Evolutionary conservation across 2,113 vertebrate genomes (phyloP).

Genomic region (Petrocephalus microphthalmus): DNA sequence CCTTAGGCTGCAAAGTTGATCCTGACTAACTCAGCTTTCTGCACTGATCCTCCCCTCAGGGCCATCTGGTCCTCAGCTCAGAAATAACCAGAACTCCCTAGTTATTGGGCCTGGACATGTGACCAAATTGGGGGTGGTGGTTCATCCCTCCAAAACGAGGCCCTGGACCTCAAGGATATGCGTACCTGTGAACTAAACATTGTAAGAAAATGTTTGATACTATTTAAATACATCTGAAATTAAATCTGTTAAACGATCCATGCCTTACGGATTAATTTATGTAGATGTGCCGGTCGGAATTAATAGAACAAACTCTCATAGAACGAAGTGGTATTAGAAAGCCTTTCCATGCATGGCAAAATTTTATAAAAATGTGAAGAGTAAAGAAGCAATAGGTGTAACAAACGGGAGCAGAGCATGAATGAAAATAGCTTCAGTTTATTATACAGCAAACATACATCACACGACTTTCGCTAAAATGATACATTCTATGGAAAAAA

Average conservation of each 20-base stretch:
- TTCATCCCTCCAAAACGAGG: background rate
- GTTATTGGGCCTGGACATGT: background rate
- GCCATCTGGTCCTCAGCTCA: background rate
- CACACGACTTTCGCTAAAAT: conserved; percentile 13
- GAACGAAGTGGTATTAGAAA: background rate
- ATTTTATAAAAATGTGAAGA: background rate
- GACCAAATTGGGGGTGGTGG: background rate
- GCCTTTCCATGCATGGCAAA: background rate
- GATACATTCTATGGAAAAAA: conserved; percentile 7
- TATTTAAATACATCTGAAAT: background rate
- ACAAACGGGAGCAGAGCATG: background rate
- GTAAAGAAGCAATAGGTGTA: background rate
- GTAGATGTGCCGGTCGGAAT: background rate
- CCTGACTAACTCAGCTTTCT: background rate
- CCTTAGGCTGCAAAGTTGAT: background rate
- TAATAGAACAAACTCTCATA: background rate
- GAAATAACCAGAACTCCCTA: background rate
- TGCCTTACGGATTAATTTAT: background rate
- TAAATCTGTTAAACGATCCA: background rate
- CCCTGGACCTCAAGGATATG: background rate
- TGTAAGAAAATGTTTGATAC: background rate
- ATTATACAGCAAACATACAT: conserved; percentile 24
- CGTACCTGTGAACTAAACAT: background rate
- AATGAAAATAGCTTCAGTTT: conserved; percentile 14
- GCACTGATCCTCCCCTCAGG: background rate